Percentiles rank a stretch among this genome's conserved stretches.
Evolutionary conservation across 2,888 invertebrate genomes (phyloP).

Genomic region (Dimorphilus gyrociliatus): DNA sequence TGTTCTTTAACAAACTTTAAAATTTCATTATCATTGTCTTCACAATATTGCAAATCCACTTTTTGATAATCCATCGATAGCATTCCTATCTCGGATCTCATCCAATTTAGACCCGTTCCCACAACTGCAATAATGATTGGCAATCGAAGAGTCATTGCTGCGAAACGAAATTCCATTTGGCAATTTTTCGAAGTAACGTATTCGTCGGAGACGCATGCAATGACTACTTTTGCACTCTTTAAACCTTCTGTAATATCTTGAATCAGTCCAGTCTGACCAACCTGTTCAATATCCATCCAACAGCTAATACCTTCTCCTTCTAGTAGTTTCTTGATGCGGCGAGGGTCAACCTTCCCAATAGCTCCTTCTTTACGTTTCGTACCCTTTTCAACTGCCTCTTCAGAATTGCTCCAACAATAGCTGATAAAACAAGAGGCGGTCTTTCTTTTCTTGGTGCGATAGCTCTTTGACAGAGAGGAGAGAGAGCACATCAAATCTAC

Average conservation of each 20-base stretch:
- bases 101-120: conserved; percentile 23
- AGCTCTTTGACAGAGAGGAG: too few relatives aligned
- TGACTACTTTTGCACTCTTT: conserved; percentile 24
- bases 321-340: conserved; percentile 23
- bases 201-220: conserved; percentile 34
- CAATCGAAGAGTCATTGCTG: conserved; percentile 20
- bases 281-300: conserved; percentile 32
- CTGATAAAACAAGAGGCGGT: conserved; percentile 26
- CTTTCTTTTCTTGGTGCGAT: too few relatives aligned
- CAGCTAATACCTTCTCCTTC: conserved; percentile 19
- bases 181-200: conserved; percentile 24
- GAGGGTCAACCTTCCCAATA: conserved; percentile 29
- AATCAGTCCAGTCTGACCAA: conserved; percentile 28
- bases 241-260: conserved; percentile 32
- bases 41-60: too few relatives aligned
- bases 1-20: too few relatives aligned
- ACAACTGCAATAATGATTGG: conserved; percentile 25
- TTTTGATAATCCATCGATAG: too few relatives aligned
- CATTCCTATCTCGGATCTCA: conserved; percentile 16
- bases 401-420: conserved; percentile 34
- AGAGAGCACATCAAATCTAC: too few relatives aligned
- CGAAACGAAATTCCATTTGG: conserved; percentile 25
- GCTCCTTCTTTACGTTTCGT: conserved; percentile 13
- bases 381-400: conserved; percentile 16
- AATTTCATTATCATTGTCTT: too few relatives aligned